Evolutionary conservation across 2,888 invertebrate species (phyloP).

Genomic region (Galerucella calmariensis): DNA sequence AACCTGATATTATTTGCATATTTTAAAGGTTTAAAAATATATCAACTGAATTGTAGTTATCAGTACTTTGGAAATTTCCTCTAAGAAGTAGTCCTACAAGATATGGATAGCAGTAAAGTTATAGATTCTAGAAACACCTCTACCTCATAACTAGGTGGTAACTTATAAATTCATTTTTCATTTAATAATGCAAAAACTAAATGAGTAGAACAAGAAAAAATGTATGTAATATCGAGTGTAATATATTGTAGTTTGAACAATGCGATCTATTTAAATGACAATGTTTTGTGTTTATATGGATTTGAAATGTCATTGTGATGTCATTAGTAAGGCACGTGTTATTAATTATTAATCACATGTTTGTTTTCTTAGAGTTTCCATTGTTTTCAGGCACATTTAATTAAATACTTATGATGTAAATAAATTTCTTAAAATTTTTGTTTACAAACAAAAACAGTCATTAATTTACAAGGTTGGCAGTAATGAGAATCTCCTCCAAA

Average conservation of each 20-base stretch:
- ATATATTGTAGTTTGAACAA: background rate
- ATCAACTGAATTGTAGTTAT: background rate
- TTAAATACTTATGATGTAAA: background rate
- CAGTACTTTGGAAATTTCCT: background rate
- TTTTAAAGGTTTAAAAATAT: no score
- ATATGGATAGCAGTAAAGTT: background rate
- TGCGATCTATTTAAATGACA: background rate
- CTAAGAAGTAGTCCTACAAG: background rate
- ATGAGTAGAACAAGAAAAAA: background rate
- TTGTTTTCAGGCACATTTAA: background rate
- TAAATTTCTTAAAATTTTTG: constrained; percentile 20
- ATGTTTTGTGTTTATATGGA: background rate
- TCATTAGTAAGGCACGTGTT: background rate
- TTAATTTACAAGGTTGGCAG: constrained; percentile 31
- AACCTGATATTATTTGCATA: no score
- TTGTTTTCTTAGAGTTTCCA: no score
- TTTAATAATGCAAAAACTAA: no score
- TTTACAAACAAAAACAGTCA: constrained; percentile 37
- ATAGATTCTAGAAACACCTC: background rate
- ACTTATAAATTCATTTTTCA: no score
- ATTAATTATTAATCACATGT: background rate
- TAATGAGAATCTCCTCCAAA: constrained; percentile 27
- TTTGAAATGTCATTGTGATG: background rate
- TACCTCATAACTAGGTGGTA: background rate
- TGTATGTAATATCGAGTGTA: background rate